These are phyloP conservation scores for Penaeus vannamei DNA, from an alignment of 1,140 invertebrate species.

Conservation along the genomic window DNA sequence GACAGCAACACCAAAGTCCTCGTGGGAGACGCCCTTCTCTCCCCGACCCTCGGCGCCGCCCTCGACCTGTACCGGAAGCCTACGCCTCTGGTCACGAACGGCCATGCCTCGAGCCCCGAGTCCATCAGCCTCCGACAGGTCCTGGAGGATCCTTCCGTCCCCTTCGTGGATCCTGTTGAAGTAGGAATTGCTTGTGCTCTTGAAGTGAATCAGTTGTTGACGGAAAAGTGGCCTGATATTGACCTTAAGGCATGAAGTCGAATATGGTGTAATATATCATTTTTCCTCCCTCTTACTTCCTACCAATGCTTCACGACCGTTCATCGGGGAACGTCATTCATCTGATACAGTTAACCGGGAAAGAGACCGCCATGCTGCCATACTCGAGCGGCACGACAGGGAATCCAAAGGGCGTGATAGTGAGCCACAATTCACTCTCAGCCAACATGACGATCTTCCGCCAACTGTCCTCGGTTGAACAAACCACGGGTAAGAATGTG, in stretches of 20 bases:
- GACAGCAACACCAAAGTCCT: conserved; percentile 54
- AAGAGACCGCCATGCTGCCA: conserved; percentile 32
- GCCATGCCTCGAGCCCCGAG: background rate
- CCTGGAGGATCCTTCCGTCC: conserved; percentile 42
- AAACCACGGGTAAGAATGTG: too few species aligned
- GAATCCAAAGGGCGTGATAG: conserved; percentile 87
- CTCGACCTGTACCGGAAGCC: conserved; percentile 37
- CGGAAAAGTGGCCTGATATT: background rate
- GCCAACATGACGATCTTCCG: conserved; percentile 71
- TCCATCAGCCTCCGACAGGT: conserved; percentile 32
- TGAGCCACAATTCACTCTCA: conserved; percentile 83
- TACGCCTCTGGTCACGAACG: background rate
- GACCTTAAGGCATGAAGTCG: background rate
- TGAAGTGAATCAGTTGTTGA: background rate
- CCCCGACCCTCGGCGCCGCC: conserved; percentile 24
- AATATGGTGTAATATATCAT: too few species aligned
- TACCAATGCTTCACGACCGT: too few species aligned
- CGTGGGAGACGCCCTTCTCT: conserved; percentile 34
- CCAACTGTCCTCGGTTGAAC: background rate
- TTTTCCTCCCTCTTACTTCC: too few species aligned
- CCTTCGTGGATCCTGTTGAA: conserved; percentile 39
- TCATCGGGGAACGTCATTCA: background rate
- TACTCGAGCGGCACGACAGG: conserved; percentile 86
- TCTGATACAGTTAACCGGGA: conserved; percentile 29
- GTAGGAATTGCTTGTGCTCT: conserved; percentile 1